Base-by-base conservation (phyloP, 2,888 invertebrate species). In the Caenorhabditis sp. region DNA sequence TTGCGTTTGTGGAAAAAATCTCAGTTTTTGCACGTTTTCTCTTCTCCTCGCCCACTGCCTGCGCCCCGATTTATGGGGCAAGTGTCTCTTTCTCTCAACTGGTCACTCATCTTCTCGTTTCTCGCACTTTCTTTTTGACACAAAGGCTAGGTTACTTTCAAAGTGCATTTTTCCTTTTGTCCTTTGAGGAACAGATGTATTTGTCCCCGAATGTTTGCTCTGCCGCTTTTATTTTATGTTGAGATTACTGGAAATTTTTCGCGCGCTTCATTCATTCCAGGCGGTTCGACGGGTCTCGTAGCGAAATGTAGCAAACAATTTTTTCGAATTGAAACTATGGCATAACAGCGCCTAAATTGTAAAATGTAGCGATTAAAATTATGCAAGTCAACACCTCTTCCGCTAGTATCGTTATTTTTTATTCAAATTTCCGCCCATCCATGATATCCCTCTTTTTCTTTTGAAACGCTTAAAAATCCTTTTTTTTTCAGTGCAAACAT, bases 401-500 rank as follows among this genome's bases (percentile, higher is more conserved):
- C n/a, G n/a, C n/a, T n/a, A n/a, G n/a, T n/a, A n/a, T n/a, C n/a
- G n/a, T n/a, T n/a, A n/a, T n/a, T n/a, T n/a, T n/a, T n/a, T n/a
- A n/a, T n/a, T n/a, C n/a, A n/a, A n/a, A n/a, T n/a, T n/a, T n/a
- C n/a, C n/a, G n/a, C n/a, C n/a, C n/a, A n/a, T n/a, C n/a, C n/a
- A n/a, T 27, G 22, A 17, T 24, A 13, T 32, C 55, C 55, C 26
- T 2, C 8, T 24, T 55, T 55, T 27, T n/a, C 39, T 6, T 2
- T 2, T 8, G 35, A 22, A n/a, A n/a, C n/a, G n/a, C n/a, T n/a
- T n/a, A n/a, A n/a, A n/a, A n/a, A n/a, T n/a, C n/a, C n/a, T n/a
- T n/a, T 55, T 41, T 27, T 26, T 27, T 13, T 2, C 7, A 30
- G 11, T 32, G 30, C 45, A 22, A 46, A 48, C 26, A 48, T 70